Conservation (phyloP, 35 echinoderm and acorn worm genomes). For the Stichopus chloronotus region DNA sequence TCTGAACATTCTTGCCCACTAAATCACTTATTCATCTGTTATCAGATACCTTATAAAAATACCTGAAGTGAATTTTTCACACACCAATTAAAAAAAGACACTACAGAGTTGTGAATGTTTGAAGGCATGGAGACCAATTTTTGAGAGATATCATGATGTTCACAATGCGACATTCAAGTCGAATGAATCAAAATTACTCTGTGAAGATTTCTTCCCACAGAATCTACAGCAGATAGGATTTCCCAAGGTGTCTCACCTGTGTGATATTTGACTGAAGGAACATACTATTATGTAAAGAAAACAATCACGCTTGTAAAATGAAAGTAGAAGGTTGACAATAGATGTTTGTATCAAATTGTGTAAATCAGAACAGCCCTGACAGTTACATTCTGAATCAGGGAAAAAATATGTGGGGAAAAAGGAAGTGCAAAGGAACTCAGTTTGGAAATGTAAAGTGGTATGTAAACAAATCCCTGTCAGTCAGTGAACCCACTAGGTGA, state of each 20-base stretch:
- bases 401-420: no score
- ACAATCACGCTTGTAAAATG: not conserved
- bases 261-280: not conserved
- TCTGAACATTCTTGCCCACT: constrained; percentile 23
- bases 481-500: no score
- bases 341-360: no score
- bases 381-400: no score
- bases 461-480: no score
- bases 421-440: no score
- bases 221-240: not conserved
- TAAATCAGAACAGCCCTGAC: no score
- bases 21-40: not conserved
- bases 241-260: constrained; percentile 42
- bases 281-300: not conserved
- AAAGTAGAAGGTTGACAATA: not conserved
- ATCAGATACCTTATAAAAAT: not conserved
- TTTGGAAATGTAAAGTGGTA: no score
- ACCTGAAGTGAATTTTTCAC: constrained; percentile 14
- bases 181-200: not conserved
- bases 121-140: not conserved
- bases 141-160: constrained; percentile 12
- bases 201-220: constrained; percentile 15
- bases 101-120: not conserved
- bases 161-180: constrained; percentile 27
- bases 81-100: not conserved